phyloP scores from a whole-genome alignment of 2,888 invertebrate genomes.

The Parochlus steinenii region DNA sequence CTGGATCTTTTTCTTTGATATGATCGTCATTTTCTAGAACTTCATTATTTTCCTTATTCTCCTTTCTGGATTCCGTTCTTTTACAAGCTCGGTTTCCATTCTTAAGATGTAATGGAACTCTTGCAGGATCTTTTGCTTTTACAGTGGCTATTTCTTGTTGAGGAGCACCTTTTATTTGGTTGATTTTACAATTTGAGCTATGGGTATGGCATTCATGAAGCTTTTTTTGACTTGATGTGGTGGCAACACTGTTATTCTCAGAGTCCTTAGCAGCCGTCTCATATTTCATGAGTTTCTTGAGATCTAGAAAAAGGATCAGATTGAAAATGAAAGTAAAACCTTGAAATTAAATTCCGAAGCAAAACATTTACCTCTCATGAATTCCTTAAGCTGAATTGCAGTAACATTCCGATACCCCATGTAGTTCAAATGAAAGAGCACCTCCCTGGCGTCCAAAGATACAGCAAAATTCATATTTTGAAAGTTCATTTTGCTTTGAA shows the following conservation, averaged over 20 bases:
- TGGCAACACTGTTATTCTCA: conserved; percentile 29
- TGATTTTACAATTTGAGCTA: too few relatives aligned
- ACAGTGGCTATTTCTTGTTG: conserved; percentile 4
- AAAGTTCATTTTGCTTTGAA: too few relatives aligned
- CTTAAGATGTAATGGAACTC: not conserved
- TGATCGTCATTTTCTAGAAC: not conserved
- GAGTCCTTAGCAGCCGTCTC: conserved; percentile 23
- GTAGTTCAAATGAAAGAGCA: conserved; percentile 54
- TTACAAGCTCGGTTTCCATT: not conserved
- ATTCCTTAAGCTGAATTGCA: conserved; percentile 56
- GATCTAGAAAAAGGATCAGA: conserved; percentile 33
- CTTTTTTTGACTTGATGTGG: conserved; percentile 19
- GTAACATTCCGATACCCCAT: conserved; percentile 61
- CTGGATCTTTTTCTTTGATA: not conserved
- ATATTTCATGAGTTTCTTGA: conserved; percentile 49
- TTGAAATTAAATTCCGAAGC: not conserved
- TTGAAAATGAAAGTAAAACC: conserved; percentile 11
- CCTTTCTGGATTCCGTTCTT: not conserved
- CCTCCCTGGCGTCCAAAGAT: conserved; percentile 50
- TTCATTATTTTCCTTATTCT: not conserved
- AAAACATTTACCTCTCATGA: conserved; percentile 49
- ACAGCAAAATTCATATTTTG: conserved; percentile 20
- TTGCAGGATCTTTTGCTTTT: not conserved
- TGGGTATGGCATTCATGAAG: conserved; percentile 4
- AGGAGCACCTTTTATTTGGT: too few relatives aligned